A percentile compares a stretch with the other conserved stretches of the same genome.
phyloP scores from a whole-genome alignment of 2,888 invertebrate genomes.

The Hecatera dysodea region DNA sequence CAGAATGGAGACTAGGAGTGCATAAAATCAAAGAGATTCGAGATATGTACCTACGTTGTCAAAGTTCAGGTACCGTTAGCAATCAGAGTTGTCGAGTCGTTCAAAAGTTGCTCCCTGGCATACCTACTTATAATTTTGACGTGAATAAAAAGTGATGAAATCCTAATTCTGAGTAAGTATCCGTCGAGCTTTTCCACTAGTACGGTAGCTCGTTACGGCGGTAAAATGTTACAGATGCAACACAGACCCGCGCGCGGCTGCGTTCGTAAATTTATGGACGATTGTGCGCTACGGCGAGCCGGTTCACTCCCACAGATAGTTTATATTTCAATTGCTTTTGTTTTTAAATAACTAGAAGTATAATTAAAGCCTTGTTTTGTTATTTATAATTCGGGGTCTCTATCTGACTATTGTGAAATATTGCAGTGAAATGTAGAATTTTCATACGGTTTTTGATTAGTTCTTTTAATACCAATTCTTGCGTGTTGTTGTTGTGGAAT shows the following conservation, averaged over 20 bases:
- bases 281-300: slow-evolving; percentile 66
- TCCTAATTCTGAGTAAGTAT: slow-evolving; percentile 1
- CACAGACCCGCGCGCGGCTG: slow-evolving; percentile 54
- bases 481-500: not conserved
- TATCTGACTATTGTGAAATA: not conserved
- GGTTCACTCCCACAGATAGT: slow-evolving; percentile 25
- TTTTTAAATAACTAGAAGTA: slow-evolving; percentile 43
- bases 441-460: not conserved
- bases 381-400: not conserved
- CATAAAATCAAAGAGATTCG: not conserved
- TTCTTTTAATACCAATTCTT: not conserved
- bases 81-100: no score
- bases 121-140: no score
- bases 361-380: slow-evolving; percentile 35
- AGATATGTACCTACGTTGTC: no score
- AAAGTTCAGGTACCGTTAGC: no score
- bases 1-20: not conserved
- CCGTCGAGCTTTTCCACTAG: slow-evolving; percentile 48
- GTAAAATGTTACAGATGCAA: slow-evolving; percentile 65
- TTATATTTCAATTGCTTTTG: slow-evolving; percentile 48
- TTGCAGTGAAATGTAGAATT: not conserved
- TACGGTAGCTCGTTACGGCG: slow-evolving; percentile 69
- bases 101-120: no score
- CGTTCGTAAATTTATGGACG: slow-evolving; percentile 68
- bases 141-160: not conserved